These are phyloP conservation scores for Coracopsis vasa DNA, from an alignment of 2,113 vertebrate species.

Conservation along the genomic window DNA sequence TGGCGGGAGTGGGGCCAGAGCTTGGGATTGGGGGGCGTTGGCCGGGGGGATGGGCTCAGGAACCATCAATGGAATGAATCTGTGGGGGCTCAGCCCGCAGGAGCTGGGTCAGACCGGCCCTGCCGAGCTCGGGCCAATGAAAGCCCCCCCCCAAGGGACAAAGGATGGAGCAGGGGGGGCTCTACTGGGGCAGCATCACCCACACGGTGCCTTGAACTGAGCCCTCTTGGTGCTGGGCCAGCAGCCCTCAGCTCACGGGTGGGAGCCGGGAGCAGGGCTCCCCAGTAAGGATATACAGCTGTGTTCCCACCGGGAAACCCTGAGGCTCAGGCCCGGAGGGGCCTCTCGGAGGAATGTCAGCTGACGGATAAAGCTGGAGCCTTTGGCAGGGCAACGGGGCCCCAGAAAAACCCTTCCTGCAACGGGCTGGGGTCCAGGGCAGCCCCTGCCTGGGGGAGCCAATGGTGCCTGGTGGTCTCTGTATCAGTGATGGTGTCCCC, in stretches of 20 bases:
- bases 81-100: not conserved
- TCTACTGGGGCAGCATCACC: not conserved
- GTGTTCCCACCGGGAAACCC: not conserved
- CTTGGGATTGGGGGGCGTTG: not conserved
- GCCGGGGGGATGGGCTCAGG: not conserved
- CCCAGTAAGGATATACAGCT: not conserved
- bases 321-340: not conserved
- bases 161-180: not conserved
- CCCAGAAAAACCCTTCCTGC: not conserved
- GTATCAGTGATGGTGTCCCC: accelerated
- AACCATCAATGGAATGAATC: not conserved
- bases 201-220: not conserved
- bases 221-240: not conserved
- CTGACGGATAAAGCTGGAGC: slow-evolving; percentile 31
- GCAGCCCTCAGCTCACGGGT: not conserved
- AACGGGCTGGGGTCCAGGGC: accelerated
- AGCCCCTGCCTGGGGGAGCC: accelerated
- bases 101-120: not conserved
- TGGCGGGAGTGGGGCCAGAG: too few species aligned
- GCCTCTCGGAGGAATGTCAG: slow-evolving; percentile 65
- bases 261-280: not conserved
- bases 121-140: not conserved
- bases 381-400: not conserved
- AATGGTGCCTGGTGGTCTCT: not conserved
- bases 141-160: not conserved